These are phyloP conservation scores for Vannuccia rotundouncinata DNA, from an alignment of 2,888 invertebrate genomes.

Conservation along the genomic window DNA sequence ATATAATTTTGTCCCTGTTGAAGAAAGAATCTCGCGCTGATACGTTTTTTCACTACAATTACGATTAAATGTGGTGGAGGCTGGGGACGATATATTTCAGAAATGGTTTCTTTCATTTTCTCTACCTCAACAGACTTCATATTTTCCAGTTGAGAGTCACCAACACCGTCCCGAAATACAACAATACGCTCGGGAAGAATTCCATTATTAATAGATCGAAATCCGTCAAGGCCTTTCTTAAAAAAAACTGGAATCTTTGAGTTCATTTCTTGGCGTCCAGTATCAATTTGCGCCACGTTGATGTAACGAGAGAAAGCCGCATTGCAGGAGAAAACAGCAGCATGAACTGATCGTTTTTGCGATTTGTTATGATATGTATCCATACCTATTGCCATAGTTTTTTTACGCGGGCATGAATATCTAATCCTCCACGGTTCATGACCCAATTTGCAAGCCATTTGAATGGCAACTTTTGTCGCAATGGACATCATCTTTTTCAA, in stretches of 20 bases:
- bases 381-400: constrained; percentile 71
- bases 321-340: constrained; percentile 73
- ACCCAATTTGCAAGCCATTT: constrained; percentile 9
- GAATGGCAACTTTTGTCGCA: neutral
- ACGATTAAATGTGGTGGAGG: constrained; percentile 7
- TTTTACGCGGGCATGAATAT: constrained; percentile 41
- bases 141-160: constrained; percentile 53
- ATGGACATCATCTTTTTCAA: neutral
- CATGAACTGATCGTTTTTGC: constrained; percentile 65
- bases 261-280: constrained; percentile 17
- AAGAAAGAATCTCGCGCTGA: neutral
- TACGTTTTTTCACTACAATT: constrained; percentile 25
- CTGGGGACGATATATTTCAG: neutral
- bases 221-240: neutral
- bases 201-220: constrained; percentile 58
- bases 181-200: constrained; percentile 71
- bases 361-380: constrained; percentile 80
- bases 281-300: neutral
- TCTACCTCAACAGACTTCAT: constrained; percentile 20
- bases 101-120: neutral
- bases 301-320: constrained; percentile 64
- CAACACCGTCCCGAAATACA: constrained; percentile 79
- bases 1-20: neutral
- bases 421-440: constrained; percentile 13
- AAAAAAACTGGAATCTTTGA: too few species aligned